Evolutionary conservation across 2,113 vertebrate species (phyloP).

Genomic region (Rhinolophus sinicus): DNA sequence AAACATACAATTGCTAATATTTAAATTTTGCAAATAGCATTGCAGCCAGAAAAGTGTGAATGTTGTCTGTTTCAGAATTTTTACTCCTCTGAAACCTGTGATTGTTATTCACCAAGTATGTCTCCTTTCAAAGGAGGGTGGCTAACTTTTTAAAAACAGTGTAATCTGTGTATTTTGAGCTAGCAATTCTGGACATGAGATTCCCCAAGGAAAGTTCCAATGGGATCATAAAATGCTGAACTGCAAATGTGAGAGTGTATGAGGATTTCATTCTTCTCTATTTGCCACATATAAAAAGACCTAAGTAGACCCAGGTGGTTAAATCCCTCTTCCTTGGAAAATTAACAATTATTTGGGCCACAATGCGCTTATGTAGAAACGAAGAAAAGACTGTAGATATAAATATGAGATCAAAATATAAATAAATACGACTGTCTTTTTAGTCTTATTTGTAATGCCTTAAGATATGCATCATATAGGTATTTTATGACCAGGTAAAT

Average conservation of each 20-base stretch:
- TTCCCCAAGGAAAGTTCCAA: neutral
- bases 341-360: neutral
- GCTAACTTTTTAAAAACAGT: neutral
- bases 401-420: neutral
- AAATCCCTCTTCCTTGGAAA: neutral
- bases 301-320: neutral
- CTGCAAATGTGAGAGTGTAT: neutral
- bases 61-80: neutral
- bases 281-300: neutral
- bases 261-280: neutral
- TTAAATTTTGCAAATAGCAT: constrained; percentile 29
- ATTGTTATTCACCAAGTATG: neutral
- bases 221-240: neutral
- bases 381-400: neutral
- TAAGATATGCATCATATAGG: neutral
- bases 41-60: neutral
- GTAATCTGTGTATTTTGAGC: neutral
- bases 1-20: neutral
- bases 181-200: neutral
- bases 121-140: neutral
- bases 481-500: neutral
- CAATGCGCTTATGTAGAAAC: neutral
- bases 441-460: neutral
- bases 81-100: neutral
- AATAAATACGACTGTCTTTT: neutral